A percentile compares a stretch with the other conserved stretches of the same genome.
Conservation (phyloP, 2,797 vertebrate genomes). For the Diglossa cyanea region DNA sequence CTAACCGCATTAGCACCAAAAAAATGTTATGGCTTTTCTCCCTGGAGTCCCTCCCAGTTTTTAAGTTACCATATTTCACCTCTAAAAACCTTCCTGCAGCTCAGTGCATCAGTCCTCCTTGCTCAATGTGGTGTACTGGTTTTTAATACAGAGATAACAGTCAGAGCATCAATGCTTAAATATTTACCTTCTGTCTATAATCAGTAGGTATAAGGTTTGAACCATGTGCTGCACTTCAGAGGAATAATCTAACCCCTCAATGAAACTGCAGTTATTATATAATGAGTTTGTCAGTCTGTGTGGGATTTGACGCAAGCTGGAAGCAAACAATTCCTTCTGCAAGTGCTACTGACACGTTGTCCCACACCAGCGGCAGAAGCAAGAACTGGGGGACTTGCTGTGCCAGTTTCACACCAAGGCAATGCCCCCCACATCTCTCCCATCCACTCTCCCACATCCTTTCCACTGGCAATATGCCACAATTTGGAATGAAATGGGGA, state of each 20-base stretch:
- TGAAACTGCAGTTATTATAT: background rate
- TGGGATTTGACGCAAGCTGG: background rate
- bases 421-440: background rate
- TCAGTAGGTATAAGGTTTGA: background rate
- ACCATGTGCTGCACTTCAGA: background rate
- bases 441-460: background rate
- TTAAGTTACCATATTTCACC: background rate
- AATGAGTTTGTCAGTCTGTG: background rate
- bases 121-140: background rate
- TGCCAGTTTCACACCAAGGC: background rate
- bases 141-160: background rate
- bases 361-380: background rate
- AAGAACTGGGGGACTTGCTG: background rate
- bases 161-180: background rate
- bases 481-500: background rate
- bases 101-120: background rate
- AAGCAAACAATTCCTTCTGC: background rate
- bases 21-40: background rate
- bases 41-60: background rate
- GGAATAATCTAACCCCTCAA: background rate
- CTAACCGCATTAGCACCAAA: background rate
- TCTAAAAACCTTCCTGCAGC: background rate
- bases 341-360: rapidly evolving
- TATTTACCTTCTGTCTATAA: background rate
- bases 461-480: background rate